Evolutionary conservation across 2,888 invertebrate genomes (phyloP).

Genomic region (Abrostola tripartita): DNA sequence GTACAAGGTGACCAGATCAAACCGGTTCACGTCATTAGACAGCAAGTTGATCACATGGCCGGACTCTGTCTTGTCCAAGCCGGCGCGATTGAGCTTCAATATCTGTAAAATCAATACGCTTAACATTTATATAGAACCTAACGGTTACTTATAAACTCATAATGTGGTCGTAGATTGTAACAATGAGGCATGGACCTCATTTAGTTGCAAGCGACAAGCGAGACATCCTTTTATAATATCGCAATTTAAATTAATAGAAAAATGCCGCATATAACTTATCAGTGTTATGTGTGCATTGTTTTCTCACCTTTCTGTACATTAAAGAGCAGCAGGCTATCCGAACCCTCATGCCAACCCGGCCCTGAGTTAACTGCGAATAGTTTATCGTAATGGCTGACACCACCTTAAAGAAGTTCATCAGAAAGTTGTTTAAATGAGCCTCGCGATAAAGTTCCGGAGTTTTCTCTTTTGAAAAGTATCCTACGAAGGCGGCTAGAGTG

Average conservation of each 20-base stretch:
- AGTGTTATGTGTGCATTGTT: neutral
- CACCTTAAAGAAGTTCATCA: slow-evolving; percentile 88
- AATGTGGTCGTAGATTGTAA: too few relatives aligned
- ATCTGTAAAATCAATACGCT: slow-evolving; percentile 67
- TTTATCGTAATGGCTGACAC: slow-evolving; percentile 90
- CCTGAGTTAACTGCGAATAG: slow-evolving; percentile 86
- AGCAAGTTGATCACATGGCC: slow-evolving; percentile 95
- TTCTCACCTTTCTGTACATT: slow-evolving; percentile 92
- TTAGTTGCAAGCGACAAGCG: too few relatives aligned
- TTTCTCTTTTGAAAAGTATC: slow-evolving; percentile 88
- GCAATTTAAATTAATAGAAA: too few relatives aligned
- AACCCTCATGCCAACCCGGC: slow-evolving; percentile 92
- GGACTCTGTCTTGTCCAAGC: slow-evolving; percentile 89
- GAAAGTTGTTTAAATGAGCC: slow-evolving; percentile 91
- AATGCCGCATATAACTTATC: neutral
- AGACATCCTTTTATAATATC: too few relatives aligned
- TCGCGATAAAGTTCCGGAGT: slow-evolving; percentile 80
- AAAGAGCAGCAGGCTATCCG: slow-evolving; percentile 93
- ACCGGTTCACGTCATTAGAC: slow-evolving; percentile 95
- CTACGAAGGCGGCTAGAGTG: slow-evolving; percentile 89
- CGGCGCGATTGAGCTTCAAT: slow-evolving; percentile 85
- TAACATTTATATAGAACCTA: too few relatives aligned
- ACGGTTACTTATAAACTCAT: too few relatives aligned
- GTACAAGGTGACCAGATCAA: slow-evolving; percentile 91
- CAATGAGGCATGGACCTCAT: too few relatives aligned